A percentile compares a stretch with the other conserved stretches of the same genome.
These are phyloP conservation scores for Crossaster papposus DNA, from an alignment of 53 echinoderm and acorn worm species.

Conservation along the genomic window DNA sequence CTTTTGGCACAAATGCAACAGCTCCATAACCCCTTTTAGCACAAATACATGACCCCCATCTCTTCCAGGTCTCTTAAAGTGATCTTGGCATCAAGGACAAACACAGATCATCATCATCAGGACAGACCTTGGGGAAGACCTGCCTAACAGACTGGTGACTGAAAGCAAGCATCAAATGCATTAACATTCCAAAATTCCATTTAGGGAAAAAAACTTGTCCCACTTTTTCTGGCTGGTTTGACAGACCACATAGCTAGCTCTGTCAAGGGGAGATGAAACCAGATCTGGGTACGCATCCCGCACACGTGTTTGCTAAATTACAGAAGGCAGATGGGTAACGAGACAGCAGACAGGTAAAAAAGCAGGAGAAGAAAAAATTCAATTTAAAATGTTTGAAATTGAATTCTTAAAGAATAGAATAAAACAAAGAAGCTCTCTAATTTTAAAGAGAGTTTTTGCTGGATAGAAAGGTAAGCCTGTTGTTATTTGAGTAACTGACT, in stretches of 20 bases:
- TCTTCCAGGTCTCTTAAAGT: background rate
- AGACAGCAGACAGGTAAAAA: background rate
- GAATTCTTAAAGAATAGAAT: background rate
- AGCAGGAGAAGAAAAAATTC: background rate
- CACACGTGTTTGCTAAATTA: background rate
- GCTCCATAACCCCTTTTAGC: background rate
- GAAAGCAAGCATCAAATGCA: conserved; percentile 32
- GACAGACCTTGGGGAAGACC: background rate
- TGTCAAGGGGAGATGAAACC: background rate
- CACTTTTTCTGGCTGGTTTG: conserved; percentile 36
- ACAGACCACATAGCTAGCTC: conserved; percentile 20
- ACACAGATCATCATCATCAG: background rate
- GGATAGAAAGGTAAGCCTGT: too few species aligned
- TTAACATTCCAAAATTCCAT: conserved; percentile 48
- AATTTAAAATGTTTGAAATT: background rate
- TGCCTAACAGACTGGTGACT: conserved; percentile 18
- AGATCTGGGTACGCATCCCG: background rate
- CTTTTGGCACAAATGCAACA: too few species aligned
- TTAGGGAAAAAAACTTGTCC: background rate
- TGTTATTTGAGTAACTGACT: too few species aligned
- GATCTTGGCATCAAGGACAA: background rate
- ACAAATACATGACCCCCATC: background rate
- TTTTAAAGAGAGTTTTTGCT: background rate
- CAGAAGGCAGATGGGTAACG: background rate
- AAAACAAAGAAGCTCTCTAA: conserved; percentile 17